Evolutionary conservation across 2,888 invertebrate species (phyloP), one percentile per base, ranked within the genome.

Genomic region (Allygus modestus): DNA sequence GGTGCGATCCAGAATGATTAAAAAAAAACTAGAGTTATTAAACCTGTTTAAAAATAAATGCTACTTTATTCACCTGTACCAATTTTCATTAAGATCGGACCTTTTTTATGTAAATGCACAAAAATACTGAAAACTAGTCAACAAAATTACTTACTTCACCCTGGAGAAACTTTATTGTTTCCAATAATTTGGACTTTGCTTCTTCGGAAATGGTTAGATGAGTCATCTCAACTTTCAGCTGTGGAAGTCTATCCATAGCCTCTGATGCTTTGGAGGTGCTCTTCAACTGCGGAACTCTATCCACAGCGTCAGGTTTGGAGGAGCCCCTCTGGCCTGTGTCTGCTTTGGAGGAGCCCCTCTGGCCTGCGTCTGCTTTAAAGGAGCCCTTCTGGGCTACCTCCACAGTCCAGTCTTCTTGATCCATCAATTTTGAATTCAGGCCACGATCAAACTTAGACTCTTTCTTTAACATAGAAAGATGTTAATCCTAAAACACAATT

Each of bases 111-210:
- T n/a, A n/a, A n/a, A n/a, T n/a, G n/a, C n/a, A n/a, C n/a, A n/a
- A 9, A 37, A 37, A 37, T 7, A 7, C 37, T 37, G 37, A 37
- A 37, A 37, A 37, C n/a, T n/a, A n/a, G n/a, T 37, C 37, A 37
- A 37, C 9, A 9, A 37, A 37, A 37, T 37, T 41, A 83, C 92
- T 93, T 94, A 91, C 94, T 85, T 94, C 92, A n/a, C 96, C 96
- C 90, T 96, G 94, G 86, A 96, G 94, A 87, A 93, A 93, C 86
- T 94, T 93, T 81, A 96, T 90, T 1, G 96, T 96, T 86, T 96
- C 95, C 90, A 95, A 92, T 54, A 96, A 93, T 88, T 94, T 91
- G 89, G 94, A 94, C 89, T 96, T 95, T 0, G 95, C 93, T 87
- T 94, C 93, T 37, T 94, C 92, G 77, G 92, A 93, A 28, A 96